A percentile compares a stretch with the other conserved stretches of the same genome.
Conservation (phyloP, 2,113 vertebrate genomes). For the Pelobates fuscus region DNA sequence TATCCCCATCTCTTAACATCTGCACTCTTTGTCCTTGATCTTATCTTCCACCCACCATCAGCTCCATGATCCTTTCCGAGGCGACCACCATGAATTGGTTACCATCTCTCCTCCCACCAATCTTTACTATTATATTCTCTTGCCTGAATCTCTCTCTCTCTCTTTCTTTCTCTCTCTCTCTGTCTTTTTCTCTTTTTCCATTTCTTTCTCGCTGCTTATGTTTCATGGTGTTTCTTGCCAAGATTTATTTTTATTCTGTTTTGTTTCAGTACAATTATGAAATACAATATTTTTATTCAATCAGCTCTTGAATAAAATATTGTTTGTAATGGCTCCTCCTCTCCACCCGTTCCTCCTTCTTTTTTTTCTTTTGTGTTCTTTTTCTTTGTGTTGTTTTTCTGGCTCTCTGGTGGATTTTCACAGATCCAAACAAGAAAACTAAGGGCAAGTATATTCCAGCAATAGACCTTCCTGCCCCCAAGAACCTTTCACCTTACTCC, state of each 20-base stretch:
- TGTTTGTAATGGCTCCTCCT: constrained; percentile 95
- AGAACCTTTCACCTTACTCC: constrained; percentile 65
- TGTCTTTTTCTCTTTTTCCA: constrained; percentile 7
- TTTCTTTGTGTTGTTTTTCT: constrained; percentile 98
- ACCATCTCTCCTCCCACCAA: neutral
- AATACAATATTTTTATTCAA: constrained; percentile 99
- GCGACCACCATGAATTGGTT: too few relatives aligned
- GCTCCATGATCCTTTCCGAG: neutral
- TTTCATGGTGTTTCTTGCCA: constrained; percentile 75
- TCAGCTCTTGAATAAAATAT: constrained; percentile 99
- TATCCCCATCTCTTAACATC: too few relatives aligned
- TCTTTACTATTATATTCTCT: neutral
- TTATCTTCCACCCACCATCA: neutral
- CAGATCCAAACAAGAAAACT: constrained; percentile 86
- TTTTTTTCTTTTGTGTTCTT: constrained; percentile 88
- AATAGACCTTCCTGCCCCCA: constrained; percentile 66
- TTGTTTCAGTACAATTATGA: constrained; percentile 87
- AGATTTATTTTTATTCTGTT: constrained; percentile 64
- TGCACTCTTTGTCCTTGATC: too few relatives aligned
- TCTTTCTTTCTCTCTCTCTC: neutral
- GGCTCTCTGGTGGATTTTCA: constrained; percentile 99
- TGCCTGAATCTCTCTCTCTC: neutral
- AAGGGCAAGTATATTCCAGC: constrained; percentile 99
- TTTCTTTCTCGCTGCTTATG: constrained; percentile 52
- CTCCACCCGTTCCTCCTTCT: constrained; percentile 89